Evolutionary conservation across 2,113 vertebrate species (phyloP).

Genomic region (Brachypodius melanocephalos): DNA sequence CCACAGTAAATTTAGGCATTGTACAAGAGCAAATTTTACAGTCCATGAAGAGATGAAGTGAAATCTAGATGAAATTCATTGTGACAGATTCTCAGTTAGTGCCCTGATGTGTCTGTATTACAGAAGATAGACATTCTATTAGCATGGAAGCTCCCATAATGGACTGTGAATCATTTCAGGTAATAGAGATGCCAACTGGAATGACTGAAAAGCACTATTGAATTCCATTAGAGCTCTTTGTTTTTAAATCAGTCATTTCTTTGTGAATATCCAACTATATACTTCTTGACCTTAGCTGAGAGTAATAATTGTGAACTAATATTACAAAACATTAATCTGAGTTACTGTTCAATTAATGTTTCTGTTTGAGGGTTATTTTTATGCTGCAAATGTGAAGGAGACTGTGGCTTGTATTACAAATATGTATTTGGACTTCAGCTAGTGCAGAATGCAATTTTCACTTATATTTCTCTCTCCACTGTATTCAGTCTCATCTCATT

Average conservation of each 20-base stretch:
- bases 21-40: slow-evolving; percentile 85
- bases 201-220: slow-evolving; percentile 84
- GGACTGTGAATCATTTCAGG: slow-evolving; percentile 92
- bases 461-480: slow-evolving; percentile 46
- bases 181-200: slow-evolving; percentile 90
- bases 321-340: slow-evolving; percentile 82
- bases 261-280: slow-evolving; percentile 81
- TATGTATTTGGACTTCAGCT: slow-evolving; percentile 35
- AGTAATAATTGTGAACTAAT: slow-evolving; percentile 81
- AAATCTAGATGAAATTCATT: slow-evolving; percentile 86
- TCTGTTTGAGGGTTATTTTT: slow-evolving; percentile 63
- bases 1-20: slow-evolving; percentile 84
- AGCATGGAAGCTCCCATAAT: slow-evolving; percentile 86
- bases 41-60: slow-evolving; percentile 84
- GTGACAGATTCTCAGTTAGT: slow-evolving; percentile 88
- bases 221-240: slow-evolving; percentile 90
- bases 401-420: slow-evolving; percentile 44
- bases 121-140: slow-evolving; percentile 94
- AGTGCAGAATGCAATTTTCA: slow-evolving; percentile 28
- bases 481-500: slow-evolving; percentile 34
- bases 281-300: slow-evolving; percentile 78
- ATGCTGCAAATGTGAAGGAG: slow-evolving; percentile 60
- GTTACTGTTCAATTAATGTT: slow-evolving; percentile 77
- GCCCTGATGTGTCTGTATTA: slow-evolving; percentile 91
- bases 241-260: slow-evolving; percentile 93